A percentile compares a stretch with the other conserved stretches of the same genome.
These are phyloP conservation scores for Scrobipalpa costella DNA, from an alignment of 2,888 invertebrate genomes.

Conservation along the genomic window DNA sequence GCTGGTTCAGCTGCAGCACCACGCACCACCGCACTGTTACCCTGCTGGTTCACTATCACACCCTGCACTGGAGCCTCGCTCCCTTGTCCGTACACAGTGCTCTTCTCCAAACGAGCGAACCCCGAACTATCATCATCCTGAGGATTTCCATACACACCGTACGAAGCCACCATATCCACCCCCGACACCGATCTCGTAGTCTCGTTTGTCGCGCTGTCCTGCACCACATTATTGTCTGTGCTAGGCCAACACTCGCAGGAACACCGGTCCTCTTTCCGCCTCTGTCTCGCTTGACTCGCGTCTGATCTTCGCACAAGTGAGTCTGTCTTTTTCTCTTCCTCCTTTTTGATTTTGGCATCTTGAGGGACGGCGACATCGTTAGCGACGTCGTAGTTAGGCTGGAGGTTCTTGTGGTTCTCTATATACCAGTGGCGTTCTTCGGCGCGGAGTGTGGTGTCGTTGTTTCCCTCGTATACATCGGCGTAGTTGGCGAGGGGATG, in stretches of 20 bases:
- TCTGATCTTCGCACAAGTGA: slow-evolving; percentile 64
- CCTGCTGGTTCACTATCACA: slow-evolving; percentile 78
- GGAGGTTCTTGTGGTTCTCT: slow-evolving; percentile 76
- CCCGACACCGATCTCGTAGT: slow-evolving; percentile 73
- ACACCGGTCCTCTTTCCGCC: slow-evolving; percentile 75
- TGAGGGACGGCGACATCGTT: slow-evolving; percentile 65
- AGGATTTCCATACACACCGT: slow-evolving; percentile 77
- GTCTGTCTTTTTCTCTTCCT: slow-evolving; percentile 73
- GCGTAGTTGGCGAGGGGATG: slow-evolving; percentile 76
- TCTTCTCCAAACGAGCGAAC: slow-evolving; percentile 71
- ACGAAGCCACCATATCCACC: slow-evolving; percentile 78
- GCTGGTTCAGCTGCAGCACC: slow-evolving; percentile 51
- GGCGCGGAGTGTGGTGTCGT: slow-evolving; percentile 76
- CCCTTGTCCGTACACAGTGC: slow-evolving; percentile 65
- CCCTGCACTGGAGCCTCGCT: slow-evolving; percentile 74
- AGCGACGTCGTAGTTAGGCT: slow-evolving; percentile 60
- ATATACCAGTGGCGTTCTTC: slow-evolving; percentile 79
- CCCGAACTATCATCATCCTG: slow-evolving; percentile 77
- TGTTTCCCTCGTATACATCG: slow-evolving; percentile 78
- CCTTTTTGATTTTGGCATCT: slow-evolving; percentile 76
- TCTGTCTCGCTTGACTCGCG: slow-evolving; percentile 62
- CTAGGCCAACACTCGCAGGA: slow-evolving; percentile 80
- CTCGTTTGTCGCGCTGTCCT: slow-evolving; percentile 57
- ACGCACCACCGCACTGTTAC: slow-evolving; percentile 74
- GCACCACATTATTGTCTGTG: slow-evolving; percentile 67